These are phyloP conservation scores for Chrysina gloriosa DNA, from an alignment of 2,888 invertebrate genomes.

Conservation along the genomic window DNA sequence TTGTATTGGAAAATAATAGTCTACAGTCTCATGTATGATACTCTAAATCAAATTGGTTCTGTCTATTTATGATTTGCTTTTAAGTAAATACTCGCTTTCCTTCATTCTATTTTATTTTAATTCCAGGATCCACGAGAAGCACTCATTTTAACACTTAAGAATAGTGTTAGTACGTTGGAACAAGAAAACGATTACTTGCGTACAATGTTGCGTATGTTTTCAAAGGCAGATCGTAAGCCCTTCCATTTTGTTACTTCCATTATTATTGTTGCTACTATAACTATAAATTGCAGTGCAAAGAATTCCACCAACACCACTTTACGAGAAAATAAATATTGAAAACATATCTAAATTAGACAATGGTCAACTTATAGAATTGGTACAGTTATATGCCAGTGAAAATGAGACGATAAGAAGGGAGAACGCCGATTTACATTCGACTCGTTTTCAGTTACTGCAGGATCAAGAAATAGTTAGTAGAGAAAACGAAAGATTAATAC, in stretches of 20 bases:
- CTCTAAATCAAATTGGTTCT: no score
- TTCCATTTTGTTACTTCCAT: background rate
- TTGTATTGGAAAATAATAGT: no score
- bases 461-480: slow-evolving; percentile 92
- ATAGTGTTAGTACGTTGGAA: slow-evolving; percentile 86
- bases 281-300: slow-evolving; percentile 27
- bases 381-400: slow-evolving; percentile 87
- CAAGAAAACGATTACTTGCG: slow-evolving; percentile 90
- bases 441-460: slow-evolving; percentile 82
- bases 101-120: background rate
- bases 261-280: background rate
- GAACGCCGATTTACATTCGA: slow-evolving; percentile 85
- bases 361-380: slow-evolving; percentile 84
- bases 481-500: slow-evolving; percentile 89
- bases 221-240: slow-evolving; percentile 61
- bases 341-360: slow-evolving; percentile 80
- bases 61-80: background rate
- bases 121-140: slow-evolving; percentile 90
- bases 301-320: slow-evolving; percentile 62
- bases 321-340: slow-evolving; percentile 75
- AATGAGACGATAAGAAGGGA: slow-evolving; percentile 83
- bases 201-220: slow-evolving; percentile 68
- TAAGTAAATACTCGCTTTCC: background rate
- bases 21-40: no score
- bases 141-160: slow-evolving; percentile 86